Percentiles rank a stretch among this genome's conserved stretches.
phyloP scores from a whole-genome alignment of 2,113 vertebrate genomes.

The Alexandromys fortis region DNA sequence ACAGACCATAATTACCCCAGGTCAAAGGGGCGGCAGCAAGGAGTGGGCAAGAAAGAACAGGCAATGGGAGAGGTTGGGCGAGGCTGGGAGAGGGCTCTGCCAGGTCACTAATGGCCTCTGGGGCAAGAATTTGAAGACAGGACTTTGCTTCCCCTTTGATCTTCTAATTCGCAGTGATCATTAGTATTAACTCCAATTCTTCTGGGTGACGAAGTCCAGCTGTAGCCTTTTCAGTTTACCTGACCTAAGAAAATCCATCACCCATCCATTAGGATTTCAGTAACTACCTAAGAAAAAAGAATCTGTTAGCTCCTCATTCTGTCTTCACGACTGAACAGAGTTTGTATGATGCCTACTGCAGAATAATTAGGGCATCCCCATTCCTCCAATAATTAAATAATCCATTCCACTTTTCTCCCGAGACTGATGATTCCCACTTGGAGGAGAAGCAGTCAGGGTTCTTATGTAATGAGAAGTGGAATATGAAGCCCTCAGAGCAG shows the following conservation, averaged over 20 bases:
- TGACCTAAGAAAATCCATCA: conserved; percentile 83
- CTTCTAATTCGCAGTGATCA: conserved; percentile 83
- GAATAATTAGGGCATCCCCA: conserved; percentile 64
- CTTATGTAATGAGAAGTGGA: conserved; percentile 43
- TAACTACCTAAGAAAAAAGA: conserved; percentile 75
- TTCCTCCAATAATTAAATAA: conserved; percentile 60
- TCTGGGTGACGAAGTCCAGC: conserved; percentile 83
- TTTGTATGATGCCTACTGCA: conserved; percentile 48
- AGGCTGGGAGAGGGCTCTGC: conserved; percentile 57
- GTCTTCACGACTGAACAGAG: conserved; percentile 62
- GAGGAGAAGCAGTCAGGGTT: background rate
- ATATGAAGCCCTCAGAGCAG: conserved; percentile 16
- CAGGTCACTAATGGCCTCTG: conserved; percentile 83
- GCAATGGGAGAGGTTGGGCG: conserved; percentile 45
- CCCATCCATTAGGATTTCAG: conserved; percentile 81
- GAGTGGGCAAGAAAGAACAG: conserved; percentile 52
- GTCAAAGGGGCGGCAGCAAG: conserved; percentile 69
- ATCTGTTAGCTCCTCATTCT: conserved; percentile 54
- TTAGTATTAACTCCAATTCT: conserved; percentile 83
- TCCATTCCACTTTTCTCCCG: background rate
- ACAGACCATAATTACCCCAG: conserved; percentile 58
- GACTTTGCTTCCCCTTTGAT: conserved; percentile 78
- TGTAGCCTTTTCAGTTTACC: conserved; percentile 83
- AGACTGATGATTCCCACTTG: conserved; percentile 45
- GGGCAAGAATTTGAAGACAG: conserved; percentile 77